Conservation (phyloP, 1,140 invertebrate species). For the Lethrus apterus region DNA sequence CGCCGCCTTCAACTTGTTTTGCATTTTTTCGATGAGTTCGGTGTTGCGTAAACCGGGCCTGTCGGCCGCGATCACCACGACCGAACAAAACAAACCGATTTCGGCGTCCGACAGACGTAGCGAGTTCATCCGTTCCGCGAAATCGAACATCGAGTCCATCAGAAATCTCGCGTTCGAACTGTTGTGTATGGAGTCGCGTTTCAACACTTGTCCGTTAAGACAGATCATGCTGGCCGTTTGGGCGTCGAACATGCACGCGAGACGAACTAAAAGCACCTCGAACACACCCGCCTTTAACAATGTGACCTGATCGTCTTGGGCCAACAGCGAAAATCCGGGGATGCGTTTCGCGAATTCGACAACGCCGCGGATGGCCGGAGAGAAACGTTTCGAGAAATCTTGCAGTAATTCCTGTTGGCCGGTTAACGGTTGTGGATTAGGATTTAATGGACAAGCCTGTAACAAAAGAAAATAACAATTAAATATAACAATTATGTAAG, state of each 20-base stretch:
- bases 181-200: slow-evolving; percentile 81
- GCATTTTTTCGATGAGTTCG: slow-evolving; percentile 88
- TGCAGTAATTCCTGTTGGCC: slow-evolving; percentile 73
- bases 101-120: slow-evolving; percentile 86
- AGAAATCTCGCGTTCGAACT: slow-evolving; percentile 88
- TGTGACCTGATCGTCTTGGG: slow-evolving; percentile 95
- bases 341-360: slow-evolving; percentile 97
- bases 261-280: slow-evolving; percentile 83
- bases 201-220: slow-evolving; percentile 84
- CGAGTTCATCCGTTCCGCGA: slow-evolving; percentile 88
- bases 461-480: slow-evolving; percentile 46
- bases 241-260: slow-evolving; percentile 90
- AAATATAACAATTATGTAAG: too few relatives aligned
- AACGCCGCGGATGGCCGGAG: slow-evolving; percentile 91
- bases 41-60: slow-evolving; percentile 85
- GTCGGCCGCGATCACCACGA: slow-evolving; percentile 90
- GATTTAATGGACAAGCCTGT: slow-evolving; percentile 91
- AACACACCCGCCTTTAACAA: slow-evolving; percentile 93
- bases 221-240: slow-evolving; percentile 88
- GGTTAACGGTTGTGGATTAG: slow-evolving; percentile 74
- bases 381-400: slow-evolving; percentile 89
- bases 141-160: slow-evolving; percentile 95
- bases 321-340: slow-evolving; percentile 88
- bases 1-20: slow-evolving; percentile 76
- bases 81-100: slow-evolving; percentile 88